Percentiles rank a stretch among this genome's conserved stretches.
These are phyloP conservation scores for Bathynomus jamesi DNA, from an alignment of 1,140 invertebrate genomes.

Conservation along the genomic window DNA sequence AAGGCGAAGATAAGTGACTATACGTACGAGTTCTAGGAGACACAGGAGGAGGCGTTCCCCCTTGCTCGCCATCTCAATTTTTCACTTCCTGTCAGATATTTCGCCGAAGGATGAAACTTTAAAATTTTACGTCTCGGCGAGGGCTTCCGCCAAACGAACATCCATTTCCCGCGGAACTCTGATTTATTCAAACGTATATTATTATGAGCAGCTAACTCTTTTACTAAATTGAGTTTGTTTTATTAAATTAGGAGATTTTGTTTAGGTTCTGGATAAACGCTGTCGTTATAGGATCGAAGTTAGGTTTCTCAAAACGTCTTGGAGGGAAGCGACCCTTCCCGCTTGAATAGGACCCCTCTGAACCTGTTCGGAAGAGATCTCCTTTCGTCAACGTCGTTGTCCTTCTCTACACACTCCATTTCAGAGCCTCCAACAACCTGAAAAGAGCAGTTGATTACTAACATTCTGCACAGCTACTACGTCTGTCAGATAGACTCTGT, in stretches of 20 bases:
- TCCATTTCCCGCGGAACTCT: slow-evolving; percentile 26
- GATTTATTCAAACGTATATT: slow-evolving; percentile 28
- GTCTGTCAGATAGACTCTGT: no score
- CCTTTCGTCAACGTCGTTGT: slow-evolving; percentile 22
- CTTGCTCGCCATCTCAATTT: slow-evolving; percentile 5
- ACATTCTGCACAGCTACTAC: no score
- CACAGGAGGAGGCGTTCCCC: slow-evolving; percentile 9
- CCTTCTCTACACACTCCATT: slow-evolving; percentile 17
- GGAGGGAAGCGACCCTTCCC: slow-evolving; percentile 32
- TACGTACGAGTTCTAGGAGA: slow-evolving; percentile 20
- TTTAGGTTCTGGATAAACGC: slow-evolving; percentile 20
- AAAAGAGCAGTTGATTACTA: no score
- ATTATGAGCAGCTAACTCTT: slow-evolving; percentile 26
- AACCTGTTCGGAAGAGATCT: slow-evolving; percentile 20
- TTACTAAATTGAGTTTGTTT: slow-evolving; percentile 23
- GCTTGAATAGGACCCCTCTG: slow-evolving; percentile 14
- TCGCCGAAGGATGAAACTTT: slow-evolving; percentile 23
- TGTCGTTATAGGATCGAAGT: slow-evolving; percentile 8
- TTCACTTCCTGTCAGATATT: slow-evolving; percentile 2
- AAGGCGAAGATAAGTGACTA: no score
- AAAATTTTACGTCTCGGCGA: slow-evolving; percentile 36
- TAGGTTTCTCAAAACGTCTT: slow-evolving; percentile 30
- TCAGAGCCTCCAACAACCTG: slow-evolving; percentile 25
- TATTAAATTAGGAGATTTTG: slow-evolving; percentile 19
- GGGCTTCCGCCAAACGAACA: slow-evolving; percentile 26